Percentiles rank a stretch among this genome's conserved stretches.
Evolutionary conservation across 2,113 vertebrate species (phyloP).

Genomic region (Ailuropoda melanoleuca): DNA sequence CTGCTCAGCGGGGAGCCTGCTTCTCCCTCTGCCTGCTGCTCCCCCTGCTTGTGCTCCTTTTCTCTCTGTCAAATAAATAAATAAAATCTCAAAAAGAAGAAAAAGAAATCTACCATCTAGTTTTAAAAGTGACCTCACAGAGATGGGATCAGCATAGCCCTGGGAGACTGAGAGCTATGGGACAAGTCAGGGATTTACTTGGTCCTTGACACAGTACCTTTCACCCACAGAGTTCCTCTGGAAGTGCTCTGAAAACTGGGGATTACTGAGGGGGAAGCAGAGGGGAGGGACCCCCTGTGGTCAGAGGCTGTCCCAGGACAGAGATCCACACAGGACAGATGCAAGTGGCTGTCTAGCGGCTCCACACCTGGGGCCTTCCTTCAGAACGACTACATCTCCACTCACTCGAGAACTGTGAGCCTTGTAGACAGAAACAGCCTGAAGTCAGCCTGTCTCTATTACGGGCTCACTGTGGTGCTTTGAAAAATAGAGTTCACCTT

Average conservation of each 20-base stretch:
- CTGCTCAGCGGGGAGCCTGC: no score
- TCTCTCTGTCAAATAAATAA: no score
- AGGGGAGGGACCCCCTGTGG: background rate
- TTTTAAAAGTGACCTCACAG: background rate
- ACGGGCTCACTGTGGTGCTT: background rate
- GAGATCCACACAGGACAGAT: background rate
- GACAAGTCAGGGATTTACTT: background rate
- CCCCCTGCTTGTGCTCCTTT: no score
- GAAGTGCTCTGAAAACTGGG: background rate
- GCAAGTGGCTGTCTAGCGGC: background rate
- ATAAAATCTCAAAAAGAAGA: no score
- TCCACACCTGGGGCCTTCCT: background rate
- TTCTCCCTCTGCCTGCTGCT: no score
- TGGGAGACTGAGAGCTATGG: background rate
- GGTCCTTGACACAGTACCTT: background rate
- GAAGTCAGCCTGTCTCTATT: background rate
- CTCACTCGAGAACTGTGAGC: background rate
- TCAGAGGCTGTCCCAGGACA: background rate
- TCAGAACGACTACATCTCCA: background rate
- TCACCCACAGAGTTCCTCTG: rapidly evolving
- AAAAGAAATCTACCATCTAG: background rate
- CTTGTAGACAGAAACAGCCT: background rate
- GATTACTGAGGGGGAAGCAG: rapidly evolving
- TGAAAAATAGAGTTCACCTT: background rate
- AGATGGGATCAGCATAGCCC: background rate